A percentile compares a stretch with the other conserved stretches of the same genome.
Evolutionary conservation across 2,113 vertebrate species (phyloP).

Genomic region (Recurvirostra avosetta): DNA sequence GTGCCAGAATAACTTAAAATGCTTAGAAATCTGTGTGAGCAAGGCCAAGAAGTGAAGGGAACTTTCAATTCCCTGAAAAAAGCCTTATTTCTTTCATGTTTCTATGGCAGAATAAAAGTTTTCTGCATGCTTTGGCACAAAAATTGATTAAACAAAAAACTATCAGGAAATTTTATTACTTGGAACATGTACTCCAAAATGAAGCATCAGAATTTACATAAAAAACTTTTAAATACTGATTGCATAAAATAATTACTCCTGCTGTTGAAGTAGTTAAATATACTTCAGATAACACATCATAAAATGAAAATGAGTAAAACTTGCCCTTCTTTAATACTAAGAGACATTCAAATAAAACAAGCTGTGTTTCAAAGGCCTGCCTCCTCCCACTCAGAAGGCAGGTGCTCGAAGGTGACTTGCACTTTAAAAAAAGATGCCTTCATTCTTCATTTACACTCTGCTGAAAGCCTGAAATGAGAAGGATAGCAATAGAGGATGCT

Average conservation of each 20-base stretch:
- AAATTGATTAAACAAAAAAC: neutral
- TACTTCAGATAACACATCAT: neutral
- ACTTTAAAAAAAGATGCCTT: neutral
- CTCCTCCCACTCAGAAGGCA: neutral
- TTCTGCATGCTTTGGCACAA: neutral
- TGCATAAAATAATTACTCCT: neutral
- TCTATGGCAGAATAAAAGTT: neutral
- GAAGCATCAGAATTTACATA: neutral
- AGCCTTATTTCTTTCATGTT: neutral
- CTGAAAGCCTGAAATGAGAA: slow-evolving; percentile 3
- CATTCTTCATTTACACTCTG: neutral
- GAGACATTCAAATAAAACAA: neutral
- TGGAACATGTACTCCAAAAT: neutral
- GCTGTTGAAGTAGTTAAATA: neutral
- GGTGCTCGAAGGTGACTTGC: neutral
- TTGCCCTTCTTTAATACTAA: neutral
- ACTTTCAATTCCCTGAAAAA: neutral
- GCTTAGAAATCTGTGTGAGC: neutral
- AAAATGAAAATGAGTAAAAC: neutral
- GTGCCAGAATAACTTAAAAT: slow-evolving; percentile 2
- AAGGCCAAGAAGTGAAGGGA: neutral
- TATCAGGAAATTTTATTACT: neutral
- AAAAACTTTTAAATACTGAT: neutral
- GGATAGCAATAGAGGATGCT: neutral
- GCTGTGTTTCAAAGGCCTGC: neutral